Conservation (phyloP, 2,888 invertebrate genomes). For the Piscicola geometra region DNA sequence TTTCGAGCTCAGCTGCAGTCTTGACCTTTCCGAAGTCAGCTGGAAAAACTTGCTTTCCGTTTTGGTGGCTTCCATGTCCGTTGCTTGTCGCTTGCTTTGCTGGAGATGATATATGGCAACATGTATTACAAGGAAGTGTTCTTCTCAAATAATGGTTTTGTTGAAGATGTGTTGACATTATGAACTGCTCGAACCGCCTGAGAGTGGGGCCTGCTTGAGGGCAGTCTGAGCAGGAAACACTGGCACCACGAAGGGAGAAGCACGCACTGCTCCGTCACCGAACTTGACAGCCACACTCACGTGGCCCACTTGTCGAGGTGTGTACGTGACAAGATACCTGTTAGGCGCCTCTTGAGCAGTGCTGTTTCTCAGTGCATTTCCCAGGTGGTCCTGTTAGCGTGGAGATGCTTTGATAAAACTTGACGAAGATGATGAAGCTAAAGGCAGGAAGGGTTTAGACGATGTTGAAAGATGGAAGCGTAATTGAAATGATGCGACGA, state of each 20-base stretch:
- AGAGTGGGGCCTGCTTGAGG: conserved; percentile 1
- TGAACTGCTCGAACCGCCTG: too few species aligned
- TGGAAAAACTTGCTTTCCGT: background rate
- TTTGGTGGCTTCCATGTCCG: background rate
- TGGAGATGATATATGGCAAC: too few species aligned
- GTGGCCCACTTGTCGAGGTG: conserved; percentile 18
- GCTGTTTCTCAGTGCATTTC: background rate
- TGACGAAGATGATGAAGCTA: background rate
- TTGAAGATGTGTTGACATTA: too few species aligned
- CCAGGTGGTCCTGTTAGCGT: conserved; percentile 25
- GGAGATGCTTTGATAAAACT: background rate
- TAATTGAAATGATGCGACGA: too few species aligned
- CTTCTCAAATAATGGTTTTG: too few species aligned
- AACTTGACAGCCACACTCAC: conserved; percentile 11
- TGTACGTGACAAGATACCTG: conserved; percentile 4
- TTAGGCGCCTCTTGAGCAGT: background rate
- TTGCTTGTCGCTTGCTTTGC: too few species aligned
- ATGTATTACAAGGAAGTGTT: too few species aligned
- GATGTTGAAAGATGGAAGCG: too few species aligned
- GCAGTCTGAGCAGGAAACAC: conserved; percentile 1
- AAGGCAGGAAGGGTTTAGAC: too few species aligned
- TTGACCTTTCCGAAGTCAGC: background rate
- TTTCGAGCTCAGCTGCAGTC: background rate
- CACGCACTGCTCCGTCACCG: conserved; percentile 25
- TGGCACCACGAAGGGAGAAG: conserved; percentile 27